A percentile compares a stretch with the other conserved stretches of the same genome.
Evolutionary conservation across 2,797 vertebrate species (phyloP).

Genomic region (Manis crassicaudata): DNA sequence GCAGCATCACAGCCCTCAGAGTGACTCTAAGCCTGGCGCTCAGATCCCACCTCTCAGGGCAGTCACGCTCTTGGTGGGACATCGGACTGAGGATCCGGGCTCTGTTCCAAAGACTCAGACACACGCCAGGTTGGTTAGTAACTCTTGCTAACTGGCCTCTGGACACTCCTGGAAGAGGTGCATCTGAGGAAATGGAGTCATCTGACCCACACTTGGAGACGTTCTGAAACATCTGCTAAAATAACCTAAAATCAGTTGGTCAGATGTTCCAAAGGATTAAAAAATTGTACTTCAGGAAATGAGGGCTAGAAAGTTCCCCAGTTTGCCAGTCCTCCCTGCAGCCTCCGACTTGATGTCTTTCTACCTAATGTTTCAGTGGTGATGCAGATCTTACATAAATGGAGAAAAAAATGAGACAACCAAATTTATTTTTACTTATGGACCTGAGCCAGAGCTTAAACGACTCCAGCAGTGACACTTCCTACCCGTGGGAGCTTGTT

Average conservation of each 20-base stretch:
- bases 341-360: not conserved
- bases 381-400: constrained; percentile 45
- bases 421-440: constrained; percentile 73
- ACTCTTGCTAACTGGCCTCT: rapidly evolving
- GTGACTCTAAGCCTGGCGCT: not conserved
- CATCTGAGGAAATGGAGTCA: not conserved
- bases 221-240: not conserved
- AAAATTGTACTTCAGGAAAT: not conserved
- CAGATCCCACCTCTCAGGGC: rapidly evolving
- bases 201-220: not conserved
- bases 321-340: not conserved
- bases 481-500: constrained; percentile 79
- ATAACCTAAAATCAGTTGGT: too few relatives aligned
- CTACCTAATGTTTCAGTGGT: not conserved
- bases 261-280: not conserved
- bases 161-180: rapidly evolving
- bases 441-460: constrained; percentile 71
- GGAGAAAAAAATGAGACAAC: constrained; percentile 61
- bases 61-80: too few relatives aligned
- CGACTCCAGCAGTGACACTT: constrained; percentile 64
- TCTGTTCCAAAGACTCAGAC: not conserved
- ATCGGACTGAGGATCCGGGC: rapidly evolving
- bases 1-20: not conserved
- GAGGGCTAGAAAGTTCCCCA: too few relatives aligned
- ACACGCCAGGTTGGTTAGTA: rapidly evolving